Percentiles rank a stretch among this genome's conserved stretches.
These are phyloP conservation scores for Cyprichromis sp. DNA, from an alignment of 2,113 vertebrate genomes.

Conservation along the genomic window DNA sequence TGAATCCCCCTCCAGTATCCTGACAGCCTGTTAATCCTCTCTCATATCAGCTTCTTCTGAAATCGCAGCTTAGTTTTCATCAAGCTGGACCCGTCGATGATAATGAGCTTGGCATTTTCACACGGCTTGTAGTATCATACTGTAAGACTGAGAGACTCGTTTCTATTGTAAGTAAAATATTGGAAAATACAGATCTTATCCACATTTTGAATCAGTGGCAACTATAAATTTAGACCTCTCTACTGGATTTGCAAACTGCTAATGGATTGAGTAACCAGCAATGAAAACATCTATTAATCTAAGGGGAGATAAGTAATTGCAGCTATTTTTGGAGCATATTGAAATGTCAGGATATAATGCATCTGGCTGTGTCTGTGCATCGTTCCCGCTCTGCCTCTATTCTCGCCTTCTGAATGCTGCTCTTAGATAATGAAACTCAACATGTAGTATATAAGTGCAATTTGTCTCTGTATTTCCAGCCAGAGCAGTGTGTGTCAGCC, in stretches of 20 bases:
- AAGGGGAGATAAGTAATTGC: conserved; percentile 8
- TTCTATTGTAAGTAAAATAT: neutral
- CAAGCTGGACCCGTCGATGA: conserved; percentile 28
- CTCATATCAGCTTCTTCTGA: conserved; percentile 38
- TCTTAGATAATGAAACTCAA: conserved; percentile 42
- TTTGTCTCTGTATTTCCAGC: conserved; percentile 27
- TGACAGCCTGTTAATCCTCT: conserved; percentile 48
- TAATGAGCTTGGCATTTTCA: conserved; percentile 60
- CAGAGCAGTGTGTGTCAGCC: conserved; percentile 6
- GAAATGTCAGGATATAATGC: conserved; percentile 18
- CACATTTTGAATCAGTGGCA: neutral
- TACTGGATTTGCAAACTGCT: neutral
- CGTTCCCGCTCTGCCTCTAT: neutral
- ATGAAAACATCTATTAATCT: conserved; percentile 21
- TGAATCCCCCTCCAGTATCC: conserved; percentile 14
- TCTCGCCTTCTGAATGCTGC: neutral
- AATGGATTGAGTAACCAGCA: conserved; percentile 8
- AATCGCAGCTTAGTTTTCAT: conserved; percentile 54
- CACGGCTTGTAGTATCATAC: neutral
- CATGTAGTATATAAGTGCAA: conserved; percentile 3
- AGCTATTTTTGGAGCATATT: conserved; percentile 21
- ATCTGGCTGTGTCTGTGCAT: neutral
- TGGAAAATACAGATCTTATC: neutral
- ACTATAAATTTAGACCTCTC: neutral
- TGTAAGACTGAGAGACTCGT: neutral